Evolutionary conservation across 2,797 vertebrate species (phyloP).

Genomic region (Coregonus suidteri): DNA sequence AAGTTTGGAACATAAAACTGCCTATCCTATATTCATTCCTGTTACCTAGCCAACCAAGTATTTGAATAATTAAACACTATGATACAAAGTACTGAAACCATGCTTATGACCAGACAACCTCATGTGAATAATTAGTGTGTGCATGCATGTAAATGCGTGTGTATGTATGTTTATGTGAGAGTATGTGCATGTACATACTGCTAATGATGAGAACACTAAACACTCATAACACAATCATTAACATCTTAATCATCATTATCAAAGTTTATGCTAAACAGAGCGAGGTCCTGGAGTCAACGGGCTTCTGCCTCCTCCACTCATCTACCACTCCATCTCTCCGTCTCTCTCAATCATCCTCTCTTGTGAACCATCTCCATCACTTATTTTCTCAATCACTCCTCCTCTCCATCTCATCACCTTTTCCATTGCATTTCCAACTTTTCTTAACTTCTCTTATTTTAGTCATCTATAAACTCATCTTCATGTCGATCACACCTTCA

Average conservation of each 20-base stretch:
- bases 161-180: not conserved
- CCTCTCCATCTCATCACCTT: not conserved
- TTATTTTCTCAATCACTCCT: constrained; percentile 49
- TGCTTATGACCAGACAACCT: not conserved
- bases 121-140: not conserved
- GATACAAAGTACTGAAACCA: not conserved
- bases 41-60: not conserved
- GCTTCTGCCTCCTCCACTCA: constrained; percentile 40
- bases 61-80: not conserved
- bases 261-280: constrained; percentile 20
- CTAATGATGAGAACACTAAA: not conserved
- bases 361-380: constrained; percentile 52
- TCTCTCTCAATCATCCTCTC: constrained; percentile 28
- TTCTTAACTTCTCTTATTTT: not conserved
- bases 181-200: not conserved
- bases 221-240: constrained; percentile 23
- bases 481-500: not conserved
- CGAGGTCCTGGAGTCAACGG: constrained; percentile 41
- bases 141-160: not conserved
- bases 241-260: constrained; percentile 34
- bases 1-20: not conserved
- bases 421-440: not conserved
- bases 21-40: not conserved
- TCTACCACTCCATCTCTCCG: constrained; percentile 21
- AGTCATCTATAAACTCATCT: not conserved